Conservation (phyloP, 2,113 vertebrate genomes). For the Leucopsar rothschildi region DNA sequence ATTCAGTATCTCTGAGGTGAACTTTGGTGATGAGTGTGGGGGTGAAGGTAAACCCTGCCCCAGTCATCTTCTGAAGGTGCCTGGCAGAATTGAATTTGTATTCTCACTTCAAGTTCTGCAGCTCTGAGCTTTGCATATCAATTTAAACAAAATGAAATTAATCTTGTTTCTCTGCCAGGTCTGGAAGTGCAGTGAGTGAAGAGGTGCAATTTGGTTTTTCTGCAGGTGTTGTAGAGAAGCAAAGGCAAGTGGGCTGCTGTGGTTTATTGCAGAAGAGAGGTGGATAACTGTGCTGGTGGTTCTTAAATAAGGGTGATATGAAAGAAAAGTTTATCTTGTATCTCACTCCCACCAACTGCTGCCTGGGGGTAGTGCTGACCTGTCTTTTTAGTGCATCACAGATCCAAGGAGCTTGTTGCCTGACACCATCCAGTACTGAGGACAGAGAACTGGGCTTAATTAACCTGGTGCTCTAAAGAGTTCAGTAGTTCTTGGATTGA, state of each 20-base stretch:
- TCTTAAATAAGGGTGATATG: background rate
- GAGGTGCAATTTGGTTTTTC: background rate
- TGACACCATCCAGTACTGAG: background rate
- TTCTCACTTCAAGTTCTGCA: background rate
- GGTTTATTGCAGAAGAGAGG: background rate
- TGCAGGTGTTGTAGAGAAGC: background rate
- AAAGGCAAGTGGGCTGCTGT: background rate
- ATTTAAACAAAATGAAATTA: background rate
- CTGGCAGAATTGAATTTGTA: background rate
- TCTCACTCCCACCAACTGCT: background rate
- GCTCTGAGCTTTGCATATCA: constrained; percentile 1
- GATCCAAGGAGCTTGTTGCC: background rate
- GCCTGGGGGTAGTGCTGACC: background rate
- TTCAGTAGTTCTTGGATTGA: background rate
- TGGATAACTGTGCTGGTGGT: background rate
- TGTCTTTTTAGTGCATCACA: background rate
- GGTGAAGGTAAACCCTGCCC: background rate
- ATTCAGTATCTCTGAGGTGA: background rate
- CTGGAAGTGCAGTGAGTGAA: background rate
- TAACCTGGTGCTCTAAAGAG: background rate
- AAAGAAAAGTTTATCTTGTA: background rate
- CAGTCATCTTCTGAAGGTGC: background rate
- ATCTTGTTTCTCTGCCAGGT: background rate
- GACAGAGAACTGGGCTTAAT: background rate
- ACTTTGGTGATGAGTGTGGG: background rate